phyloP scores from a whole-genome alignment of 2,888 invertebrate genomes.

The Cotesia congregata region DNA sequence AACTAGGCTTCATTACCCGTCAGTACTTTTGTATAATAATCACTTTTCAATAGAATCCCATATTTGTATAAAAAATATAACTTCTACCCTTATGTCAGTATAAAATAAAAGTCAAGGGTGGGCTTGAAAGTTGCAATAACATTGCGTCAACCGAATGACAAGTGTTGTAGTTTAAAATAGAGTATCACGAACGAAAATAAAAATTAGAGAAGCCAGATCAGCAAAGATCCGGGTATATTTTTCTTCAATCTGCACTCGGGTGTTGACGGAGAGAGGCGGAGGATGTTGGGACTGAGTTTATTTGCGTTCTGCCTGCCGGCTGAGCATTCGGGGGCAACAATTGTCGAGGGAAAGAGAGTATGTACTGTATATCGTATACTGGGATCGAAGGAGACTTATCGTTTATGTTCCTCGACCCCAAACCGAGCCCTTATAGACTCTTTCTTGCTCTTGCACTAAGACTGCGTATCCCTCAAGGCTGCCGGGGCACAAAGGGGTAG shows the following conservation, averaged over 20 bases:
- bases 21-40: too few species aligned
- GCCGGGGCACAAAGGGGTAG: slow-evolving; percentile 59
- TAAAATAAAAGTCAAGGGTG: slow-evolving; percentile 7
- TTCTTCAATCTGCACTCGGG: slow-evolving; percentile 58
- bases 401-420: slow-evolving; percentile 41
- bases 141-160: slow-evolving; percentile 13
- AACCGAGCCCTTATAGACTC: slow-evolving; percentile 22
- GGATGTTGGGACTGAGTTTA: slow-evolving; percentile 48
- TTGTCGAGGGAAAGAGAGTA: slow-evolving; percentile 44
- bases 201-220: slow-evolving; percentile 33
- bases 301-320: slow-evolving; percentile 69
- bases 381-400: slow-evolving; percentile 54
- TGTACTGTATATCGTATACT: slow-evolving; percentile 13
- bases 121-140: slow-evolving; percentile 16
- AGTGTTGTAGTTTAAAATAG: slow-evolving; percentile 14
- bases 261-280: slow-evolving; percentile 32
- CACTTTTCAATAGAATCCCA: too few species aligned
- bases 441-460: slow-evolving; percentile 39
- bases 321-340: slow-evolving; percentile 64
- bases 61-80: too few species aligned
- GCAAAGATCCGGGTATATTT: slow-evolving; percentile 58
- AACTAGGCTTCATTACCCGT: too few species aligned
- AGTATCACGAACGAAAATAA: slow-evolving; percentile 23
- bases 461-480: slow-evolving; percentile 45
- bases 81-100: neutral